Percentiles rank a stretch among this genome's conserved stretches.
These are phyloP conservation scores for Ptilodon capucinus DNA, from an alignment of 2,888 invertebrate genomes.

Conservation along the genomic window DNA sequence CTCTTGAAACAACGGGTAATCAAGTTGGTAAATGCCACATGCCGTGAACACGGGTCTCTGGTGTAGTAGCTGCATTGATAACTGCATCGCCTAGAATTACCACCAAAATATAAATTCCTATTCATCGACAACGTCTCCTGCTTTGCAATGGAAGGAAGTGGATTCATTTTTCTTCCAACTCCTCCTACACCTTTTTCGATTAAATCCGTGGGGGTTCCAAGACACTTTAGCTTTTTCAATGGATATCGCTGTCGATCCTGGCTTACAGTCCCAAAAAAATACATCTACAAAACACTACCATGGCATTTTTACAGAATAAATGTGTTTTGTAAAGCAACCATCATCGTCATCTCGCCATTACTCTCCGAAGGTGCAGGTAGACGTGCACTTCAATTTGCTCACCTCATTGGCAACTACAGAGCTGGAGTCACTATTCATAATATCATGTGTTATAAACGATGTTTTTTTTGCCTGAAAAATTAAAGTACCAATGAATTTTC, in stretches of 20 bases:
- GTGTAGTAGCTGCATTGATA: slow-evolving; percentile 59
- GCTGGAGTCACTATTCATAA: slow-evolving; percentile 54
- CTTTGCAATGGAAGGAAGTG: too few relatives aligned
- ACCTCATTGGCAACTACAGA: slow-evolving; percentile 52
- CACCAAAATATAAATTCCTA: not conserved
- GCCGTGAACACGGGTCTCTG: slow-evolving; percentile 52
- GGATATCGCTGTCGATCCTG: too few relatives aligned
- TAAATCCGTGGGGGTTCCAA: too few relatives aligned
- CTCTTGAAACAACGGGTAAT: slow-evolving; percentile 51
- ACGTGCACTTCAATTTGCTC: slow-evolving; percentile 14
- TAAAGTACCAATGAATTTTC: not conserved
- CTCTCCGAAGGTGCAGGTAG: too few relatives aligned
- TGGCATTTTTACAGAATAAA: too few relatives aligned
- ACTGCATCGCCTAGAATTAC: slow-evolving; percentile 50
- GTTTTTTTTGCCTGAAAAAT: slow-evolving; percentile 51
- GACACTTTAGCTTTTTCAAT: too few relatives aligned
- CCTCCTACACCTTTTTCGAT: too few relatives aligned
- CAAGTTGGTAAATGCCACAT: slow-evolving; percentile 46
- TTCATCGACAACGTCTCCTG: not conserved
- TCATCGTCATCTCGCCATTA: too few relatives aligned
- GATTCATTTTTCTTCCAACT: too few relatives aligned
- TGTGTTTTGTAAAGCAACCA: too few relatives aligned
- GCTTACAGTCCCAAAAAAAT: too few relatives aligned
- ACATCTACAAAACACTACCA: too few relatives aligned
- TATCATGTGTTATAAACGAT: slow-evolving; percentile 50